Base-by-base conservation (phyloP, 2,797 vertebrate species). In the Gallinago nigripennis region DNA sequence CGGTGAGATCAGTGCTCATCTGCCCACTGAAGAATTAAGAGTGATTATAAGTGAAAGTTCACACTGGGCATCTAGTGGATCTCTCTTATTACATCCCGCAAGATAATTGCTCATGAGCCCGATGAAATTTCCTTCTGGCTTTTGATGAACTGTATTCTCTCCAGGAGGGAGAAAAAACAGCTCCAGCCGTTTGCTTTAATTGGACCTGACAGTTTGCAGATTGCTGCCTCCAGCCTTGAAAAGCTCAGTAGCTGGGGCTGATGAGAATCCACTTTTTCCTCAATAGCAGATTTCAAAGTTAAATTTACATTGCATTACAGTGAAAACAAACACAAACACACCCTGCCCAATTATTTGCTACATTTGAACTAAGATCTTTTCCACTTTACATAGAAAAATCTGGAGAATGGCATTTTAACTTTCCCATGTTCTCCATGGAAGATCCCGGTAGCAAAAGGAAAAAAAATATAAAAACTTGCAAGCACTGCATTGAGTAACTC, bases 181-280 rank as follows among this genome's bases (percentile, higher is more conserved):
- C 90, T 95, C 88, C 86, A 94, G 93, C 81, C 83, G 73, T 84
- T 94, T 88, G 92, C 80, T 77, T 92, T 96, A 97, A 96, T 95
- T 94, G 94, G 86, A 94, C 82, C 81, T 46, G 94, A 97, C 94
- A 95, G 95, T 76, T 94, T 91, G 88, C 96, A 97, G 94, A 95
- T 94, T 92, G 73, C 88, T 91, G 95, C 95, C 95, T 71, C 75
- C 35, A 97, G 96, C 87, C 56, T 53, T 30, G 53, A 37, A 91
- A 94, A 96, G 80, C 95, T 96, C 92, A 73, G 89, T 57, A 75
- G 80, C 82, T 69, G 45, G 30, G 41, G 39, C 64, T 88, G 89
- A 90, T 6, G 25, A 92, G 82, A 72, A 83, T 69, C 70, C 60
- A 41, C 66, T 86, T 83, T 84, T 95, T 92, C 82, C 66, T 96